A percentile compares a stretch with the other conserved stretches of the same genome.
Conservation (phyloP, 2,113 vertebrate species). For the Hiodon tergisus region DNA sequence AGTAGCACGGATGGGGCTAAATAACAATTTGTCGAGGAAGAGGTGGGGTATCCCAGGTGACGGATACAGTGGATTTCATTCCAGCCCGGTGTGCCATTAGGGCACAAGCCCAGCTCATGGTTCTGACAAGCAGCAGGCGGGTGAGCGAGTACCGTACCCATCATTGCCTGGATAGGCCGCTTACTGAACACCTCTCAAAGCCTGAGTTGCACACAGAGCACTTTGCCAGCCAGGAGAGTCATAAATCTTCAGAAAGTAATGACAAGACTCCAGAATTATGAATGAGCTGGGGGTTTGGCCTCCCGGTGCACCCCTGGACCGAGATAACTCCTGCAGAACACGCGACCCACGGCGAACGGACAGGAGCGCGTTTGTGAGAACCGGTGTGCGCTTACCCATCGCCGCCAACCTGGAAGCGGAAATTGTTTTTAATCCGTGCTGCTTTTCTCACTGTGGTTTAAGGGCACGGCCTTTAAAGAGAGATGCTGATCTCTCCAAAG, state of each 20-base stretch:
- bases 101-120: neutral
- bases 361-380: neutral
- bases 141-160: neutral
- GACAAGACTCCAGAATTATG: neutral
- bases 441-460: neutral
- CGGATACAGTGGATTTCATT: too few relatives aligned
- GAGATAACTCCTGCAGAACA: neutral
- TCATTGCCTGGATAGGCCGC: too few relatives aligned
- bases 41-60: too few relatives aligned
- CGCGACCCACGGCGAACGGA: neutral
- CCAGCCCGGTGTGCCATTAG: neutral
- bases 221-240: neutral
- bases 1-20: too few relatives aligned
- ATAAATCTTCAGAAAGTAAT: constrained; percentile 1
- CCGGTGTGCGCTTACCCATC: neutral
- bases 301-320: neutral
- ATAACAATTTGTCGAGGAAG: too few relatives aligned
- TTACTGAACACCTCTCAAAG: neutral
- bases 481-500: neutral
- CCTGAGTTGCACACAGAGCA: neutral
- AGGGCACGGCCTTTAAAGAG: neutral
- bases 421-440: neutral
- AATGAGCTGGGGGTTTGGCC: neutral
- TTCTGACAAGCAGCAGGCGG: neutral
- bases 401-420: too few relatives aligned